Conservation (phyloP, 2,113 vertebrate genomes). For the Phalacrocorax carbo region DNA sequence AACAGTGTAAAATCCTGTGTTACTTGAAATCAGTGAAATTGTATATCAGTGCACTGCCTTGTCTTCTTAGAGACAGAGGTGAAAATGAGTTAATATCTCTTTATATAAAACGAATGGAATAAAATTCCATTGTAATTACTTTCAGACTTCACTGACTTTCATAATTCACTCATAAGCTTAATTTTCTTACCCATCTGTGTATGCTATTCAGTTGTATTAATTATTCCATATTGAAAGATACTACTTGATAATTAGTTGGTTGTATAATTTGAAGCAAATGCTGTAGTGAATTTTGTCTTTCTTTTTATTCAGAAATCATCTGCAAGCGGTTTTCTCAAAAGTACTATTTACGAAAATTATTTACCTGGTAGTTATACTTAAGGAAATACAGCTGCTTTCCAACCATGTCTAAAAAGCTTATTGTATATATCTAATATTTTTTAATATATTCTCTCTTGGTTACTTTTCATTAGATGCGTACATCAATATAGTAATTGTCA, state of each 20-base stretch:
- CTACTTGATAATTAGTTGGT: constrained; percentile 33
- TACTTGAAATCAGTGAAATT: background rate
- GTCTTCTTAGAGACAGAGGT: background rate
- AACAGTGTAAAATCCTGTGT: background rate
- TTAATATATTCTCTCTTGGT: background rate
- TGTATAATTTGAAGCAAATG: constrained; percentile 20
- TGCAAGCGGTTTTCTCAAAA: background rate
- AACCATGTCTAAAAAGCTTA: background rate
- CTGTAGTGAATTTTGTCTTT: background rate
- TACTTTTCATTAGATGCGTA: background rate
- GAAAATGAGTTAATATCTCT: constrained; percentile 19
- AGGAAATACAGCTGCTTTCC: background rate
- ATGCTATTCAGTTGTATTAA: background rate
- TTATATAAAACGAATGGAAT: background rate
- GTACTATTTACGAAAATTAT: background rate
- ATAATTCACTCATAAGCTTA: background rate
- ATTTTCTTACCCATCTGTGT: constrained; percentile 34
- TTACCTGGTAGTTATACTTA: background rate
- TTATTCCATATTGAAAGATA: constrained; percentile 11
- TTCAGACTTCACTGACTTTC: constrained; percentile 11
- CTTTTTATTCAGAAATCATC: background rate
- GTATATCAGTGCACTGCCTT: background rate
- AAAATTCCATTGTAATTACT: constrained; percentile 4
- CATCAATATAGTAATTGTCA: background rate
- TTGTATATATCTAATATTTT: background rate